Evolutionary conservation across 2,113 vertebrate genomes (phyloP).

Genomic region (Clarias macrocephalus): DNA sequence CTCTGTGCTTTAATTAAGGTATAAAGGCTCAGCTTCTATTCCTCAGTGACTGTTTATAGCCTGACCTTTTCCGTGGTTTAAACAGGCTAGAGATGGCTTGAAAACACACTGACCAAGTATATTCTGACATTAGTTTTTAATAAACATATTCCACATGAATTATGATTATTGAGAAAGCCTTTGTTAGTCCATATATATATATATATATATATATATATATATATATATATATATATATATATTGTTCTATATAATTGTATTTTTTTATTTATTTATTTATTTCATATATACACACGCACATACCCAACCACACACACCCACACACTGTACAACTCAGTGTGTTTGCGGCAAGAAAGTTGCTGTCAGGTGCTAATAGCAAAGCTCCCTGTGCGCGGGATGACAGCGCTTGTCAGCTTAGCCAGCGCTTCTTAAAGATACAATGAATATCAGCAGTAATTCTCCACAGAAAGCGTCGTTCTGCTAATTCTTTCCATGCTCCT

Average conservation of each 20-base stretch:
- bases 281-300: too few species aligned
- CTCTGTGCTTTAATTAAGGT: slow-evolving; percentile 21
- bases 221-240: not conserved
- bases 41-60: slow-evolving; percentile 15
- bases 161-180: not conserved
- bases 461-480: slow-evolving; percentile 50
- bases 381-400: slow-evolving; percentile 37
- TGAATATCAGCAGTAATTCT: slow-evolving; percentile 61
- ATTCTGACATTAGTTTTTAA: not conserved
- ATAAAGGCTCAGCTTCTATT: not conserved
- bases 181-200: not conserved
- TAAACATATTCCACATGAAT: not conserved
- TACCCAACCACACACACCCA: too few species aligned
- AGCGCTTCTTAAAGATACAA: slow-evolving; percentile 65
- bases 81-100: not conserved
- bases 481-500: slow-evolving; percentile 9
- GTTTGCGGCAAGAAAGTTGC: slow-evolving; percentile 28
- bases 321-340: not conserved
- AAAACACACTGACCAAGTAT: not conserved
- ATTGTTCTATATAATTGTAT: too few species aligned
- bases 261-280: too few species aligned
- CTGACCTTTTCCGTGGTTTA: slow-evolving; percentile 13
- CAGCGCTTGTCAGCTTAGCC: slow-evolving; percentile 63
- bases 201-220: not conserved
- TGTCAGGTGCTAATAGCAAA: slow-evolving; percentile 49